A percentile compares a stretch with the other conserved stretches of the same genome.
These are phyloP conservation scores for Cardiocondyla obscurior DNA, from an alignment of 1,140 invertebrate genomes.

Conservation along the genomic window DNA sequence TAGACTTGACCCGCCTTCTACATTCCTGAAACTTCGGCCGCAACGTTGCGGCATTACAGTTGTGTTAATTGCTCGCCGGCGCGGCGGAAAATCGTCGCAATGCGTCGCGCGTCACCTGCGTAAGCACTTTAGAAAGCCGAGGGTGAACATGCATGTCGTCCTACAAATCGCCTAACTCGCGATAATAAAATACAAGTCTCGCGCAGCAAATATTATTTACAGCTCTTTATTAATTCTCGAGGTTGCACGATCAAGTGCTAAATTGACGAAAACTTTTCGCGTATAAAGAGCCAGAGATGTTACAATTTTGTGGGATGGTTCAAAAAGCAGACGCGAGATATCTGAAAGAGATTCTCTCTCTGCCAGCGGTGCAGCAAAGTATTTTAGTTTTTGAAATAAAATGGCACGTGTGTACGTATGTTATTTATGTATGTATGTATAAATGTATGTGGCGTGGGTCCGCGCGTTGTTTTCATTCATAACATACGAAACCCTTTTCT, in stretches of 20 bases:
- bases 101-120: constrained; percentile 40
- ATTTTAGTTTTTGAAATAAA: constrained; percentile 64
- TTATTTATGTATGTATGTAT: too few species aligned
- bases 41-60: constrained; percentile 43
- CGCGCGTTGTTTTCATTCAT: constrained; percentile 60
- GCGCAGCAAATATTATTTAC: constrained; percentile 7
- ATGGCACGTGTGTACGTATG: background rate
- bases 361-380: constrained; percentile 2
- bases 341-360: constrained; percentile 32
- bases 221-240: constrained; percentile 13
- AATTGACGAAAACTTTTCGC: background rate
- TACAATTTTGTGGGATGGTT: background rate
- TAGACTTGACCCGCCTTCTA: constrained; percentile 53
- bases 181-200: too few species aligned
- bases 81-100: constrained; percentile 41
- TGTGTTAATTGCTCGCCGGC: constrained; percentile 43
- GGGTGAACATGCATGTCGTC: background rate
- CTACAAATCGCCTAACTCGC: background rate
- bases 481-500: constrained; percentile 59
- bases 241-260: background rate
- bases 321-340: background rate
- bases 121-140: constrained; percentile 22
- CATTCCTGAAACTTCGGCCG: constrained; percentile 52
- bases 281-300: background rate
- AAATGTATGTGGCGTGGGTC: background rate